Evolutionary conservation across 1,140 invertebrate genomes (phyloP).

Genomic region (Panagrolaimus sp.): DNA sequence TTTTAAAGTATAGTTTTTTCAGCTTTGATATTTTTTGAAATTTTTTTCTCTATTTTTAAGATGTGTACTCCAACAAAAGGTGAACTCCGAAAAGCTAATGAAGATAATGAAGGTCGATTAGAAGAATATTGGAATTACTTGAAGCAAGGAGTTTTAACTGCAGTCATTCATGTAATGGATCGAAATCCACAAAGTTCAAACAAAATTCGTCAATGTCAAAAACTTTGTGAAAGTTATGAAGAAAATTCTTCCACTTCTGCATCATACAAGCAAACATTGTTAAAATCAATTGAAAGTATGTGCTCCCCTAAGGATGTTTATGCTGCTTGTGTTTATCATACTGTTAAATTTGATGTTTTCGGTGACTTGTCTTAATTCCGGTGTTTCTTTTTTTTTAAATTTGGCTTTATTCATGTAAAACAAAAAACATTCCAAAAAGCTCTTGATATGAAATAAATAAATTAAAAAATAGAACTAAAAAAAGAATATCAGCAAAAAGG

Average conservation of each 20-base stretch:
- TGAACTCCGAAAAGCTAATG: constrained; percentile 28
- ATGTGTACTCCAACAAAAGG: constrained; percentile 41
- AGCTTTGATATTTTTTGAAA: too few relatives aligned
- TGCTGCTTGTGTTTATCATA: constrained; percentile 43
- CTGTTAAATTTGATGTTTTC: constrained; percentile 41
- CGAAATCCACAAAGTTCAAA: constrained; percentile 21
- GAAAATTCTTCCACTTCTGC: constrained; percentile 2
- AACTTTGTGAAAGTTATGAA: constrained; percentile 35
- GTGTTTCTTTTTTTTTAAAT: neutral
- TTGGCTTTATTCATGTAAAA: too few relatives aligned
- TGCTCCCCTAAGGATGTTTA: constrained; percentile 36
- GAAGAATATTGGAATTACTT: constrained; percentile 42
- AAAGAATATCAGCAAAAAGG: too few relatives aligned
- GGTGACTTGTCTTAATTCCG: constrained; percentile 20
- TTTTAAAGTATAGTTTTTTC: constrained; percentile 22
- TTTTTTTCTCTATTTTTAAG: constrained; percentile 4
- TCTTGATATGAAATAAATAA: too few relatives aligned
- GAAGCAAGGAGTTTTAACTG: constrained; percentile 40
- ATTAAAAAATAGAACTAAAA: too few relatives aligned
- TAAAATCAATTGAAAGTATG: constrained; percentile 31
- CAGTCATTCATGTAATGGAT: constrained; percentile 41
- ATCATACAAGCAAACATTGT: constrained; percentile 21
- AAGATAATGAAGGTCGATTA: constrained; percentile 27
- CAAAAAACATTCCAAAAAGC: too few relatives aligned
- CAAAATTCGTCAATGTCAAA: constrained; percentile 31